A percentile compares a stretch with the other conserved stretches of the same genome.
Conservation (phyloP, 2,113 vertebrate genomes). For the Tringa solitaria region DNA sequence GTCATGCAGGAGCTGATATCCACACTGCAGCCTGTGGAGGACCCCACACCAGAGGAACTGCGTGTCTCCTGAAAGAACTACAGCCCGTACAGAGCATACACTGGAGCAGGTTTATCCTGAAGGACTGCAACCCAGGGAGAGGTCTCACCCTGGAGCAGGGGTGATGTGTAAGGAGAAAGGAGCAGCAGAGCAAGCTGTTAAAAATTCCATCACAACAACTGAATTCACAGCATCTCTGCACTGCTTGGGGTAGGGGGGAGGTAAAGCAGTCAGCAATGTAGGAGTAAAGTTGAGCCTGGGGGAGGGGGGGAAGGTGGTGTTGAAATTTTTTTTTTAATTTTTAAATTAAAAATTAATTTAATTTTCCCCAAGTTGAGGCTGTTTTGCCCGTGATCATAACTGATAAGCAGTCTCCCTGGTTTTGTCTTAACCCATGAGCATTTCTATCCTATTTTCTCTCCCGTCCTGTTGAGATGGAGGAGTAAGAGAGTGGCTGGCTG, state of each 20-base stretch:
- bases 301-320: not conserved
- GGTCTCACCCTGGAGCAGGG: not conserved
- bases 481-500: not conserved
- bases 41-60: too few species aligned
- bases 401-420: not conserved
- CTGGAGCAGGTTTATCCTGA: not conserved
- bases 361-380: not conserved
- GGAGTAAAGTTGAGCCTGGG: not conserved
- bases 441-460: not conserved
- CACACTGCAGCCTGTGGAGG: not conserved
- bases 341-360: too few species aligned
- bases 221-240: not conserved
- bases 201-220: not conserved
- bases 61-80: not conserved
- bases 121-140: not conserved
- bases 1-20: not conserved
- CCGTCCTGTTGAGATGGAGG: not conserved
- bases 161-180: not conserved
- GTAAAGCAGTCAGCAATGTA: not conserved
- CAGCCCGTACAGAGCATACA: not conserved
- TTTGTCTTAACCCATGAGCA: fast-evolving
- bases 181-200: not conserved
- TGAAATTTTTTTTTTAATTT: not conserved
- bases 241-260: not conserved
- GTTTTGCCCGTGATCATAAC: not conserved